Evolutionary conservation across 2,797 vertebrate genomes (phyloP), one percentile per base, ranked within the genome.

Genomic region (Urophycis tenuis): DNA sequence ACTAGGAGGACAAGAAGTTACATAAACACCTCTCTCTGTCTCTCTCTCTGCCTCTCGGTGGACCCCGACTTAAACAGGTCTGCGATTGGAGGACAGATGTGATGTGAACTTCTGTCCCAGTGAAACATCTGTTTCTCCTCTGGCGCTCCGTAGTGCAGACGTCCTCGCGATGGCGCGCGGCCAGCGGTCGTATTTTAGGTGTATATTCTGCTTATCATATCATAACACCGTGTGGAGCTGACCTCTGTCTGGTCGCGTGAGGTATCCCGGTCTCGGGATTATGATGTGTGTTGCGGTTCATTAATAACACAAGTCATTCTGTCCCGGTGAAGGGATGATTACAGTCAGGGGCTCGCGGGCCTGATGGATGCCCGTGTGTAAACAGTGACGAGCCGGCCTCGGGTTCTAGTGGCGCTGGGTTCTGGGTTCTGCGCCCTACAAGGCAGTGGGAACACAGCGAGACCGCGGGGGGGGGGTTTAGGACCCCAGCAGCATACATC

Each of bases 341-440:
- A 41, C 39, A 41, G 15, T 17, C 2, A 15, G 41, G 14, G 41
- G 10, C 11, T 17, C 86, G 85, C 82, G 75, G 77, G 83, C 87
- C 91, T 91, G 87, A 93, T 92, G 91, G 86, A 86, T 91, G 15
- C 15, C 39, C 1, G 53, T 4, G 87, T 88, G 88, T 90, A 94
- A 91, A 88, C 89, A 90, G 76, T 69, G 77, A 86, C 82, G 88
- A 87, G 80, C 88, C 77, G 11, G 10, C 79, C 81, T 75, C 73
- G 77, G 79, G 83, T 83, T 77, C 77, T 81, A 79, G 85, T 86
- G 88, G 79, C 81, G 79, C 81, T 87, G 84, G 74, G 84, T 89
- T 89, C 88, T 81, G 81, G 75, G 80, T 79, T 89, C 82, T 82
- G 84, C 87, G 91, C 93, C 91, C 92, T 94, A 92, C 88, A 93